Evolutionary conservation across 2,113 vertebrate genomes (phyloP).

Genomic region (Brienomyrus longianalis): DNA sequence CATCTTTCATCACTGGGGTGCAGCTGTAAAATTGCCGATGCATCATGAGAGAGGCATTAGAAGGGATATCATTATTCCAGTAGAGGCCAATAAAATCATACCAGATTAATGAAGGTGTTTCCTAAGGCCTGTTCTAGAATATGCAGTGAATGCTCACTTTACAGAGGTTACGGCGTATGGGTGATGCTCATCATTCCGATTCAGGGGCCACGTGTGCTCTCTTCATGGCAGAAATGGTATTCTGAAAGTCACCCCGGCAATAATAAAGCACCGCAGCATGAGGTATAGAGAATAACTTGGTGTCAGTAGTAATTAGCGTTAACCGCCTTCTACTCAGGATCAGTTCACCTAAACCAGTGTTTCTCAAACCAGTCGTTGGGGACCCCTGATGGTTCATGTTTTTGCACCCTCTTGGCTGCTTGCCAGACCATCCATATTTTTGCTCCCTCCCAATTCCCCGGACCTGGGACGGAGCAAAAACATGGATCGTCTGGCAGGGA

Average conservation of each 20-base stretch:
- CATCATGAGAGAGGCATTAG: not conserved
- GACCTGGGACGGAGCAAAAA: not conserved
- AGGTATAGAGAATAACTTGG: not conserved
- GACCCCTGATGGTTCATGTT: not conserved
- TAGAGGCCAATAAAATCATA: not conserved
- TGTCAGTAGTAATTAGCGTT: not conserved
- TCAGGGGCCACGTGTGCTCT: not conserved
- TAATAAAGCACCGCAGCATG: not conserved
- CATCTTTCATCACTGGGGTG: not conserved
- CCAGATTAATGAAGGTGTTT: not conserved
- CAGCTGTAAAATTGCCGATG: not conserved
- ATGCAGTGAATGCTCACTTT: not conserved
- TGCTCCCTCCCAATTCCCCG: not conserved
- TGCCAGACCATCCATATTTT: not conserved
- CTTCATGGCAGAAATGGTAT: not conserved
- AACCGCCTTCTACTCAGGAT: not conserved
- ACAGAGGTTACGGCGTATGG: not conserved
- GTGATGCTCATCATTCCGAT: not conserved
- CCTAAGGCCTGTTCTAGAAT: not conserved
- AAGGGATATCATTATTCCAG: not conserved
- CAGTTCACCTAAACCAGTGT: not conserved
- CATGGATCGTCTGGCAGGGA: no score
- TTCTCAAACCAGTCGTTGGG: not conserved
- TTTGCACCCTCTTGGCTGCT: not conserved
- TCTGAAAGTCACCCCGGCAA: not conserved